Base-by-base conservation (phyloP, 2,797 vertebrate species). In the Falco concolor region DNA sequence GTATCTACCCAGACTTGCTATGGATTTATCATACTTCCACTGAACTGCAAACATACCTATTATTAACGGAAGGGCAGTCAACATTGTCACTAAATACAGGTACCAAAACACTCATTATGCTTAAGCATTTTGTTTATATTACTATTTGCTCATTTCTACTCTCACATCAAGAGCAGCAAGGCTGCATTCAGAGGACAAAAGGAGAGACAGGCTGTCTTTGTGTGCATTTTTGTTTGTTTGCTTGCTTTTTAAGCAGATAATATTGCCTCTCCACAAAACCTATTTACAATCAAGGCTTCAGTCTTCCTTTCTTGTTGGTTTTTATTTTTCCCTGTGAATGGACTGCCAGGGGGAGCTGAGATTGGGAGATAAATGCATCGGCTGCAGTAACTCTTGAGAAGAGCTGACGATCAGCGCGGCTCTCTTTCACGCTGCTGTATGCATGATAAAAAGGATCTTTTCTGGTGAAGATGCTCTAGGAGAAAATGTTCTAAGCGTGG, bases 361-460 rank as follows among this genome's bases (percentile, higher is more conserved):
- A 87, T 49, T 27, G 75, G 59, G 70, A 86, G 85, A 93, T 80
- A 89, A 96, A 92, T 60, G 54, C 42, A 34, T 32, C 2, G 47
- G 74, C 74, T 84, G 77, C 79, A 25, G 59, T 49, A 81, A 60
- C 67, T 60, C 74, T 52, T 28, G 63, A 78, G 74, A 69, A 72
- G 75, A 89, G 78, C 53, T 38, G 81, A 69, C 3, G 28, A 59
- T 84, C 12, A 10, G 72, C 34, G 3, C 32, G 1, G 50, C 0
- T 0, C 84, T 67, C 53, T 69, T 89, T 86, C 52, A 70, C 1
- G 0, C 79, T n/a, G 13, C 64, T 72, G 4, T 32, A 34, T 38
- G 54, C 93, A 73, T 87, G 85, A 91, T 80, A 84, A 95, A 94
- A 87, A 94, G 73, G 69, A 84, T 67, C 59, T 86, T 89, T 94